These are phyloP conservation scores for Fragum fragum DNA, from an alignment of 2,888 invertebrate genomes.

Conservation along the genomic window DNA sequence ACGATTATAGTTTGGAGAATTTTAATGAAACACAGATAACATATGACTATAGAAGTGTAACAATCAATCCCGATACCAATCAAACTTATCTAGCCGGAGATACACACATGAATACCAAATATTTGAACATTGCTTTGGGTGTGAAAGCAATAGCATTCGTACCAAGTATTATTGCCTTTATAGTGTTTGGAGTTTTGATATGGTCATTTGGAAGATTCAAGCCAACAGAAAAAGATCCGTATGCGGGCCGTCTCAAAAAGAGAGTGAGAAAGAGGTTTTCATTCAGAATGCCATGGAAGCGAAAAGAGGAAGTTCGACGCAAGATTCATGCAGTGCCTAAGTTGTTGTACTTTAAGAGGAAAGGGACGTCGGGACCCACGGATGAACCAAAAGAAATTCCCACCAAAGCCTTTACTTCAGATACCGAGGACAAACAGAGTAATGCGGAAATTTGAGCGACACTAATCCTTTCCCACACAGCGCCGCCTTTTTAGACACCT, in stretches of 20 bases:
- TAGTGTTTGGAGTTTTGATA: slow-evolving; percentile 82
- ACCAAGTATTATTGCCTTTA: slow-evolving; percentile 83
- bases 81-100: slow-evolving; percentile 86
- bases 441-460: background rate
- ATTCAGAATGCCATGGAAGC: slow-evolving; percentile 56
- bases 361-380: slow-evolving; percentile 61
- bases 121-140: slow-evolving; percentile 85
- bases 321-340: slow-evolving; percentile 73
- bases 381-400: slow-evolving; percentile 48
- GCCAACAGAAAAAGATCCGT: slow-evolving; percentile 79
- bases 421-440: slow-evolving; percentile 17
- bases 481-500: too few relatives aligned
- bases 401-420: slow-evolving; percentile 49
- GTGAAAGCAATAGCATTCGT: slow-evolving; percentile 88
- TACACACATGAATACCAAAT: slow-evolving; percentile 88
- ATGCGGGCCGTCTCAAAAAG: slow-evolving; percentile 81
- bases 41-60: slow-evolving; percentile 85
- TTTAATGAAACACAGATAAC: slow-evolving; percentile 85
- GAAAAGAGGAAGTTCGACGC: slow-evolving; percentile 54
- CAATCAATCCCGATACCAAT: slow-evolving; percentile 86
- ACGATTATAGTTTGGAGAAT: slow-evolving; percentile 74
- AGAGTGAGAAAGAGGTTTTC: slow-evolving; percentile 69
- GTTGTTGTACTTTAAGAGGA: slow-evolving; percentile 65
- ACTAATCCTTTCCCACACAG: too few relatives aligned
- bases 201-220: slow-evolving; percentile 81